Evolutionary conservation across 1,140 invertebrate species (phyloP), one percentile per base, ranked within the genome.

Genomic region (Cydia pomonella): DNA sequence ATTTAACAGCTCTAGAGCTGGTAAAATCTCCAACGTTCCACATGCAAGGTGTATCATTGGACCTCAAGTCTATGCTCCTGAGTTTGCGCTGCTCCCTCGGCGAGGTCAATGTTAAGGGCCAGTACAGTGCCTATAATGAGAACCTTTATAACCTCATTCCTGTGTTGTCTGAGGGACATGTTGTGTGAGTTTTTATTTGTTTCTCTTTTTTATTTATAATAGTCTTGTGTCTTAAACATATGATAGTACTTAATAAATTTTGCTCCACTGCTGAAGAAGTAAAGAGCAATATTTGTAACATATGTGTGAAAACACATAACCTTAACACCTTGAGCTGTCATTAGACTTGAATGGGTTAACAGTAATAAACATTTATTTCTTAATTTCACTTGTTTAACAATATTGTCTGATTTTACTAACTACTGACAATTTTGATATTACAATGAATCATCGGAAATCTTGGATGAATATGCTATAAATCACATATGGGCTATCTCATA

Each of bases 101-200:
- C 21, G 91, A 92, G 80, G 90, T 93, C n/a, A 91, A 84, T 81
- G 81, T 93, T 4, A 89, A 87, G 78, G 91, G 91, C 10, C 80
- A 92, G n/a, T 93, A 93, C 76, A 90, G 88, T 87, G 90, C 91
- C 78, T 93, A 89, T 79, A 93, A 93, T 85, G 91, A 93, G 59
- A 93, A 93, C 78, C 84, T 93, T 0, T 93, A 90, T 71, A 93
- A 93, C 74, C 82, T 93, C 21, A 88, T 90, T 80, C 91, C 91
- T 27, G 90, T 93, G 1, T 86, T 92, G 87, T 87, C 89, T n/a
- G 91, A 93, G 78, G 91, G 91, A 7, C 91, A 93, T 88, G 79
- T 93, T 79, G 50, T 93, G 91, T 93, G 78, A 93, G 90, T 88
- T 76, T 50, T 71, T 75, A 1, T 53, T 18, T 73, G 72, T 2